Conservation (phyloP, 2,113 vertebrate genomes). For the Alligator mississippiensis region DNA sequence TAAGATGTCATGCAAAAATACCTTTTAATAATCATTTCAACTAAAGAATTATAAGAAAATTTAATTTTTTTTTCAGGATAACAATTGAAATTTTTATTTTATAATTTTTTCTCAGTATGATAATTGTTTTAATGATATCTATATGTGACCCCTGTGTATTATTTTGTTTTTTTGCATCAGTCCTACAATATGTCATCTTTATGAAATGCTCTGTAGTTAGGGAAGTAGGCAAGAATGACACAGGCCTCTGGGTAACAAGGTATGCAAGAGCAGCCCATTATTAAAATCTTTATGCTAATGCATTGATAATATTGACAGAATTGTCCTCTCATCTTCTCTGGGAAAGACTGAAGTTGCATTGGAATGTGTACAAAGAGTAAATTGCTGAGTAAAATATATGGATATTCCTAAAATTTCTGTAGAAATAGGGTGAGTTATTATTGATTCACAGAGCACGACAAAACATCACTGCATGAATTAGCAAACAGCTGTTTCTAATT, state of each 20-base stretch:
- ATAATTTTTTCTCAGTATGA: background rate
- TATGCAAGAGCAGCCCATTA: background rate
- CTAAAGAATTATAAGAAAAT: constrained; percentile 45
- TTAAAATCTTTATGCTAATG: constrained; percentile 24
- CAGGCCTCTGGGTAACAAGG: constrained; percentile 5
- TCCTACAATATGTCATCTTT: background rate
- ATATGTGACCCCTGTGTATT: accelerated
- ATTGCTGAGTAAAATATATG: constrained; percentile 55
- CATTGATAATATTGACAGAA: background rate
- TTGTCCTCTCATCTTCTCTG: background rate
- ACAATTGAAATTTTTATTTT: constrained; percentile 62
- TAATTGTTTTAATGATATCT: background rate
- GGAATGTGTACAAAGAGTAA: constrained; percentile 40
- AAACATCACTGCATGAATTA: constrained; percentile 90
- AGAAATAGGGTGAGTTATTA: constrained; percentile 83
- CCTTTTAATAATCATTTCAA: constrained; percentile 48
- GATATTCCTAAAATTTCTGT: constrained; percentile 76
- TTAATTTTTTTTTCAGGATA: constrained; percentile 62
- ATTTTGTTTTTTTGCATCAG: background rate
- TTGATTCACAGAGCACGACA: constrained; percentile 87
- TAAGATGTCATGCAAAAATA: constrained; percentile 14
- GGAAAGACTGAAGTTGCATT: background rate
- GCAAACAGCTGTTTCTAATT: constrained; percentile 94
- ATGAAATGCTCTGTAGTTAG: constrained; percentile 12
- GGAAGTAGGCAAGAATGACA: constrained; percentile 1